Conservation (phyloP, 2,797 vertebrate genomes). For the Poecilia picta region DNA sequence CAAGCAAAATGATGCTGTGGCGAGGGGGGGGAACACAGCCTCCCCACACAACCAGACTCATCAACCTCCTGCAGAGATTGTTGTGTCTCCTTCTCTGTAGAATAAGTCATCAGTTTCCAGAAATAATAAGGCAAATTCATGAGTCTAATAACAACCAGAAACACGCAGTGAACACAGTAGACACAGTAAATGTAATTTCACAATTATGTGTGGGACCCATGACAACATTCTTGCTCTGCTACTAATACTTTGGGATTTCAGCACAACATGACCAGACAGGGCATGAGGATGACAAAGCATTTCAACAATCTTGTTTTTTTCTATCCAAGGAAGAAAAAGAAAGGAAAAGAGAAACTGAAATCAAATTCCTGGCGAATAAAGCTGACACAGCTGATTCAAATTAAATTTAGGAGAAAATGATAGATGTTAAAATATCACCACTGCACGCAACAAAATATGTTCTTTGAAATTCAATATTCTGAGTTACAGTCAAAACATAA, state of each 20-base stretch:
- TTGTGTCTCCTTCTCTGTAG: not conserved
- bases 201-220: not conserved
- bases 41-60: not conserved
- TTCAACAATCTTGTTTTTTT: not conserved
- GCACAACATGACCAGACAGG: conserved; percentile 11
- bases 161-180: not conserved
- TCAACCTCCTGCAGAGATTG: conserved; percentile 4
- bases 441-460: not conserved
- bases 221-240: not conserved
- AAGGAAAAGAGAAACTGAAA: not conserved
- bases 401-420: not conserved
- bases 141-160: conserved; percentile 10
- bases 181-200: not conserved
- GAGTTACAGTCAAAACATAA: not conserved
- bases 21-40: not conserved
- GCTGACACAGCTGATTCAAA: not conserved
- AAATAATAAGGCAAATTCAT: not conserved
- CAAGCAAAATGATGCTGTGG: conserved; percentile 20
- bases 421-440: not conserved
- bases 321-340: not conserved
- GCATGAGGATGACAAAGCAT: not conserved
- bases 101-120: conserved; percentile 12
- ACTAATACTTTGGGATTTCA: conserved; percentile 14
- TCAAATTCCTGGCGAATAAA: not conserved
- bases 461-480: not conserved